These are phyloP conservation scores for Nixonia krombeini DNA, from an alignment of 1,140 invertebrate species.

Conservation along the genomic window DNA sequence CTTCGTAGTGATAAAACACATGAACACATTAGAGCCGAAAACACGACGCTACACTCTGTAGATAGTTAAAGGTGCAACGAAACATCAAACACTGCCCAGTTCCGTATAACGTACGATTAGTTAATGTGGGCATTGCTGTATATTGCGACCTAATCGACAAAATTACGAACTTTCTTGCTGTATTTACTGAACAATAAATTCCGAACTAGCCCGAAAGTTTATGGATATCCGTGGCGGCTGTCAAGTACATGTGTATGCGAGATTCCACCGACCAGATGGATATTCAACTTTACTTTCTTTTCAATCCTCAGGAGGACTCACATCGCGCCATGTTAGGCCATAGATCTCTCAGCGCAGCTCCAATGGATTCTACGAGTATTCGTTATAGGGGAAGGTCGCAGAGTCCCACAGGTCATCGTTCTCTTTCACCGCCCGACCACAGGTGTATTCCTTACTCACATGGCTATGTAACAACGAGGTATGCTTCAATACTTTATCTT, in stretches of 20 bases:
- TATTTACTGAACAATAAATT: constrained; percentile 8
- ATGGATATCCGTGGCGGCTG: constrained; percentile 6
- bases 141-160: too few relatives aligned
- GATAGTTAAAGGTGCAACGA: too few relatives aligned
- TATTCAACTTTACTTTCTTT: constrained; percentile 30
- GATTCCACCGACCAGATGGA: neutral
- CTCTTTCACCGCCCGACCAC: constrained; percentile 82
- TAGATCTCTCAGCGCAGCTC: constrained; percentile 81
- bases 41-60: too few relatives aligned
- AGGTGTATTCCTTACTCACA: constrained; percentile 74
- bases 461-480: constrained; percentile 64
- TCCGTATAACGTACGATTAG: too few relatives aligned
- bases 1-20: constrained; percentile 28
- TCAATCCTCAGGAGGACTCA: constrained; percentile 66
- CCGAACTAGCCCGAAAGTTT: constrained; percentile 15
- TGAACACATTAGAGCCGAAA: neutral
- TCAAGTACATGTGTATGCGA: constrained; percentile 2
- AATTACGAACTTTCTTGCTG: too few relatives aligned
- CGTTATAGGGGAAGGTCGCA: constrained; percentile 77
- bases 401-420: constrained; percentile 76
- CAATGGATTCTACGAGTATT: constrained; percentile 77
- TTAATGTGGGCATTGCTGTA: too few relatives aligned
- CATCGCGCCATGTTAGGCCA: constrained; percentile 71
- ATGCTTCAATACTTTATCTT: constrained; percentile 12
- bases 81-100: too few relatives aligned